These are phyloP conservation scores for Astropecten irregularis DNA, from an alignment of 53 echinoderm and acorn worm species.

Conservation along the genomic window DNA sequence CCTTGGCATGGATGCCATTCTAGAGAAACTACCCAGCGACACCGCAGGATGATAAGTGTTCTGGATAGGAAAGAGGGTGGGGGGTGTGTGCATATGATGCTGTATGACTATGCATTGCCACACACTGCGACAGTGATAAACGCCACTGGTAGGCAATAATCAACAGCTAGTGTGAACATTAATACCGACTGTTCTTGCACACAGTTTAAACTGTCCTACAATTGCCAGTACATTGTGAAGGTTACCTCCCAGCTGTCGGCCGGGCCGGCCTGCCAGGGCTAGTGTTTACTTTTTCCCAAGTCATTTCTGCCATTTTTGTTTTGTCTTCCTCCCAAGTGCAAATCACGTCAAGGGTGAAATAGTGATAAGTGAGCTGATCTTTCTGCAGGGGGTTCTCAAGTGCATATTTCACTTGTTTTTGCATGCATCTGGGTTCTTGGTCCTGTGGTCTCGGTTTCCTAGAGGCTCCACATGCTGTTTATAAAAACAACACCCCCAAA, in stretches of 20 bases:
- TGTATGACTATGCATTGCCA: slow-evolving; percentile 1
- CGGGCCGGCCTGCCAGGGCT: not conserved
- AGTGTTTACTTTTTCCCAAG: too few species aligned
- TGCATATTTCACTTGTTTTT: too few species aligned
- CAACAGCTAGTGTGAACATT: slow-evolving; percentile 16
- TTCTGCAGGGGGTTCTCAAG: too few species aligned
- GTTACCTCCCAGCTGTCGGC: slow-evolving; percentile 9
- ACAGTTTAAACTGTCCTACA: not conserved
- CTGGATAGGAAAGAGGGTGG: too few species aligned
- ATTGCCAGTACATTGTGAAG: slow-evolving; percentile 4
- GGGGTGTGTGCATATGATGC: not conserved
- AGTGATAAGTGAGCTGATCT: too few species aligned
- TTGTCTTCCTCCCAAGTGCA: too few species aligned
- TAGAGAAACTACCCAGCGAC: not conserved
- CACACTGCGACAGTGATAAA: not conserved
- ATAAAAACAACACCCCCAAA: too few species aligned
- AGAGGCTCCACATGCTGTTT: too few species aligned
- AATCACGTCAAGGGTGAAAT: too few species aligned
- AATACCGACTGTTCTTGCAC: slow-evolving; percentile 38
- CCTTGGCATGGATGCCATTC: slow-evolving; percentile 19
- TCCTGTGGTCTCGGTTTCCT: too few species aligned
- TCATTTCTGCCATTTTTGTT: too few species aligned
- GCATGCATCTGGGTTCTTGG: too few species aligned
- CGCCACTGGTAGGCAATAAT: not conserved
- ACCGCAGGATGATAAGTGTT: not conserved